Evolutionary conservation across 2,888 invertebrate species (phyloP).

Genomic region (Abscondita cerata): DNA sequence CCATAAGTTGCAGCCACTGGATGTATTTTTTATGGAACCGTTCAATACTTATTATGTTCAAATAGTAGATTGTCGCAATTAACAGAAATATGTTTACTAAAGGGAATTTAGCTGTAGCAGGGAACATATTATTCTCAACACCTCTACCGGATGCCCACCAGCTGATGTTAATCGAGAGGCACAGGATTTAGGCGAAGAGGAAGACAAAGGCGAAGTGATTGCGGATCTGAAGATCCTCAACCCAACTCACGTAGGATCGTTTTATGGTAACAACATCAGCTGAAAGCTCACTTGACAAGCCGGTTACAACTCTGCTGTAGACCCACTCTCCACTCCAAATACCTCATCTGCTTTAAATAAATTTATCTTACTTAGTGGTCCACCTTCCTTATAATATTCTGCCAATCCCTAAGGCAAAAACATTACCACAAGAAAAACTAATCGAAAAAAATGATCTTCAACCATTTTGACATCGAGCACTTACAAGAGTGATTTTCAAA

Average conservation of each 20-base stretch:
- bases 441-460: no score
- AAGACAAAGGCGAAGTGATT: no score
- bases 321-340: background rate
- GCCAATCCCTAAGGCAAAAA: no score
- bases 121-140: no score
- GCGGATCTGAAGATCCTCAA: no score
- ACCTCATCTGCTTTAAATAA: background rate
- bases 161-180: no score
- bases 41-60: constrained; percentile 2
- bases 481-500: background rate
- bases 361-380: background rate
- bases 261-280: background rate
- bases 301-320: background rate
- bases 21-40: background rate
- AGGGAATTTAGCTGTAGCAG: no score
- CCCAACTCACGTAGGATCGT: background rate
- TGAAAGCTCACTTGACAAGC: background rate
- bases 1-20: constrained; percentile 43
- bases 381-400: background rate
- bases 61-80: no score
- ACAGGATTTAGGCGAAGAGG: background rate
- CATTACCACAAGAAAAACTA: no score
- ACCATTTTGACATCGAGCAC: no score
- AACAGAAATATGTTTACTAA: no score
- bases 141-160: no score